Evolutionary conservation across 2,888 invertebrate species (phyloP).

Genomic region (Machimus rusticus): DNA sequence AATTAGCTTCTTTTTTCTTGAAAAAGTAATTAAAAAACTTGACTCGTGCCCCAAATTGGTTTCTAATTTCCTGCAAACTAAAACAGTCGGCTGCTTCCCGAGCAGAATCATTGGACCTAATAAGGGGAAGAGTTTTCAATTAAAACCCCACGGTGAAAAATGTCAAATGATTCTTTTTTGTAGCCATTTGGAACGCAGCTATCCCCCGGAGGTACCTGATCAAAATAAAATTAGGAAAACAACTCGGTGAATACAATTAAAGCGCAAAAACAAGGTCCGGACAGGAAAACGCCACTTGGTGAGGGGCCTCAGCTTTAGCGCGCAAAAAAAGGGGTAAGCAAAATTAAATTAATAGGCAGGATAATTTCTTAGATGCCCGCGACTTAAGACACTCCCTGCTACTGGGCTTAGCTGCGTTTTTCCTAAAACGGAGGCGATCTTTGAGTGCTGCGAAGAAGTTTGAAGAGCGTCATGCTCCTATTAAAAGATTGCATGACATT

Average conservation of each 20-base stretch:
- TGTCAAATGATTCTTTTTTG: background rate
- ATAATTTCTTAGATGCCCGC: background rate
- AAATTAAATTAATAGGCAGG: background rate
- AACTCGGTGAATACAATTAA: background rate
- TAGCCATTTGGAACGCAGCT: background rate
- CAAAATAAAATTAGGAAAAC: slow-evolving; percentile 4
- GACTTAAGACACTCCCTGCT: background rate
- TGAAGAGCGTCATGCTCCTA: background rate
- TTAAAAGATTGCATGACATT: background rate
- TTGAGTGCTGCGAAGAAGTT: background rate
- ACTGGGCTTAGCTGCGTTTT: background rate
- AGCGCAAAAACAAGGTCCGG: background rate
- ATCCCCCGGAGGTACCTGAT: background rate
- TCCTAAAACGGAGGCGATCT: too few relatives aligned
- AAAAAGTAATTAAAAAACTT: slow-evolving; percentile 3
- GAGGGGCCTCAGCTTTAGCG: background rate
- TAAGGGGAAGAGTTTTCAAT: background rate
- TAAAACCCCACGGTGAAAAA: background rate
- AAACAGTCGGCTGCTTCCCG: background rate
- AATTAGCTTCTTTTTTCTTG: background rate
- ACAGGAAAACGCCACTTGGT: background rate
- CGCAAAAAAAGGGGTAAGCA: background rate
- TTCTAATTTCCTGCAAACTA: slow-evolving; percentile 15
- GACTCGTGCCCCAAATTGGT: slow-evolving; percentile 14
- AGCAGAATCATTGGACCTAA: background rate